Evolutionary conservation across 1,140 invertebrate genomes (phyloP).

Genomic region (Chironomus striatipennis): DNA sequence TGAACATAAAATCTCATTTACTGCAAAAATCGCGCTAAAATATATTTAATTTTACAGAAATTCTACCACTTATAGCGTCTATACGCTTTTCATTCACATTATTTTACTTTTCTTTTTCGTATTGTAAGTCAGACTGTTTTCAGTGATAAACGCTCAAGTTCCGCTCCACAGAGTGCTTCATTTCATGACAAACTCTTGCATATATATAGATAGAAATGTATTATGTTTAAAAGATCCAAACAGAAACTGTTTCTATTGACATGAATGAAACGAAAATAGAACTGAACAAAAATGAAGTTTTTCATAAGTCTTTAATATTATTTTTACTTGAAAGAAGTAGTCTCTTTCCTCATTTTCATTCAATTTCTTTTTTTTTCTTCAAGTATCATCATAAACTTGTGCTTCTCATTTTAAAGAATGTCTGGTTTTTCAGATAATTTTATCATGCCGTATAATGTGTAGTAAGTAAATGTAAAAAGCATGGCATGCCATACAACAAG

Average conservation of each 20-base stretch:
- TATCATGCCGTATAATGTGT: neutral
- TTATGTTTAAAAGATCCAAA: neutral
- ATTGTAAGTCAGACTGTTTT: neutral
- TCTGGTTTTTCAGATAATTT: slow-evolving; percentile 16
- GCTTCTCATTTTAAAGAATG: slow-evolving; percentile 5
- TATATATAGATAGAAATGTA: neutral
- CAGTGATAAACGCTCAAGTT: slow-evolving; percentile 13
- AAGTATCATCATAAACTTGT: slow-evolving; percentile 13
- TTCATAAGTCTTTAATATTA: neutral
- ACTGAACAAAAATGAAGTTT: neutral
- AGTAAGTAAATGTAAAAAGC: neutral
- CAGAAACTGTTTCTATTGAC: neutral
- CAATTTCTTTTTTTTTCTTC: neutral
- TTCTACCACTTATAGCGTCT: neutral
- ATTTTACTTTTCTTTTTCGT: neutral
- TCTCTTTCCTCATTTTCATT: neutral
- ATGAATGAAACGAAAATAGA: neutral
- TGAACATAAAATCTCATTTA: too few species aligned
- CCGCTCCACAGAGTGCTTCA: neutral
- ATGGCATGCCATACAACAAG: slow-evolving; percentile 3
- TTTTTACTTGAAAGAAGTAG: neutral
- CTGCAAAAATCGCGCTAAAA: neutral
- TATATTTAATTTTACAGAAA: neutral
- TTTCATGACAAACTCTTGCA: slow-evolving; percentile 8
- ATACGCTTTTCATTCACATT: neutral